Evolutionary conservation across 2,113 vertebrate species (phyloP), one percentile per base, ranked within the genome.

Genomic region (Brachypodius melanocephalos): DNA sequence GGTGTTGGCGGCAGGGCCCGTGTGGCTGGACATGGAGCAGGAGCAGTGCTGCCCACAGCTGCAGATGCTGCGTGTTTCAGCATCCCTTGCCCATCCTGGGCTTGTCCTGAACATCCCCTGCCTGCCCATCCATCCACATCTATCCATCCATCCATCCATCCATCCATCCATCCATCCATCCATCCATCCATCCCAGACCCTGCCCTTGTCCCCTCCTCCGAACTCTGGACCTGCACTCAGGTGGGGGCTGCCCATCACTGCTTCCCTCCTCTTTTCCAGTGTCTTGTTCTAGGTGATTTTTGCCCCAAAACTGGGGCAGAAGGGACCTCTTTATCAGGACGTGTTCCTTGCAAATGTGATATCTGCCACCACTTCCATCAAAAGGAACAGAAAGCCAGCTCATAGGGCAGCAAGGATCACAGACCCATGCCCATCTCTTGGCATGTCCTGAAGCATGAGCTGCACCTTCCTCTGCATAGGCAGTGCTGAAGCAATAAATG

Each of bases 361-460:
- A 13, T 26, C 49, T 85, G 51, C 49, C 36, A 14, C 49, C 10
- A 2, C 34, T 29, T 29, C 45, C 72, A 31, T 28, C 34, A 68
- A 42, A 79, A 67, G 42, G 34, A 79, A 25, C 2, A 2, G 51
- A 62, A 58, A 63, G 48, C 7, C 2, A 8, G 51, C 13, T 48
- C 5, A 5, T 3, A 13, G 0, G 0, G 28, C 2, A 10, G 21
- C 1, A 3, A 58, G 61, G 11, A 34, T 13, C 1, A 2, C 48
- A 71, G 43, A 17, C 24, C 42, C 31, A 9, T 4, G 18, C 13
- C 52, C 42, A 17, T 32, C 31, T 31, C 38, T 3, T 22, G 32
- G 8, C 26, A 29, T 7, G 14, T 9, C 34, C 51, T 13, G 7
- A 31, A 25, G 24, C 67, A 57, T 0, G 1, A 69, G 51, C 32